Evolutionary conservation across 2,888 invertebrate genomes (phyloP).

Genomic region (Drosophila pegasa): DNA sequence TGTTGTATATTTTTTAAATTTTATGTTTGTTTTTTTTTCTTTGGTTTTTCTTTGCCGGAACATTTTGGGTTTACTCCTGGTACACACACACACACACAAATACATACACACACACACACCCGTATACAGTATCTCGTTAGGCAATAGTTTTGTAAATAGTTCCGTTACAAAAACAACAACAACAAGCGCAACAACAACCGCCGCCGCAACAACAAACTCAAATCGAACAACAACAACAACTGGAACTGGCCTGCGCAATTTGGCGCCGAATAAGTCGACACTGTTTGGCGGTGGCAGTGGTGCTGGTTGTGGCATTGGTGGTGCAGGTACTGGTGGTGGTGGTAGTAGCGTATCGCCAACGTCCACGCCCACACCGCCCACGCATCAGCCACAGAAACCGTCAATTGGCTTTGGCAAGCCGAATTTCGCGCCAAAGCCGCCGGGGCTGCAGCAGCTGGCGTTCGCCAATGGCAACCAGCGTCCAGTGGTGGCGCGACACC

Average conservation of each 20-base stretch:
- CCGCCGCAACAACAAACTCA: constrained; percentile 27
- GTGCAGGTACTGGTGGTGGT: constrained; percentile 43
- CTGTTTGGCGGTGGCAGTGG: constrained; percentile 76
- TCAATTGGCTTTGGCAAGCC: constrained; percentile 90
- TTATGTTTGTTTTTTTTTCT: constrained; percentile 51
- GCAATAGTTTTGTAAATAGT: constrained; percentile 84
- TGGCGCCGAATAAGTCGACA: constrained; percentile 84
- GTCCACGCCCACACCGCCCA: constrained; percentile 33
- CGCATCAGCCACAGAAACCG: constrained; percentile 68
- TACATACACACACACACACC: constrained; percentile 23
- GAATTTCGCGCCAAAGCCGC: constrained; percentile 93
- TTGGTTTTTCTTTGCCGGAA: constrained; percentile 63
- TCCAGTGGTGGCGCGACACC: constrained; percentile 89
- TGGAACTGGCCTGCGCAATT: constrained; percentile 66
- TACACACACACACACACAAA: constrained; percentile 29
- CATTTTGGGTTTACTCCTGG: constrained; percentile 50
- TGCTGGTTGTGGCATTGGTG: constrained; percentile 21
- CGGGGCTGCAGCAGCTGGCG: constrained; percentile 86
- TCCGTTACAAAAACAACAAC: constrained; percentile 76
- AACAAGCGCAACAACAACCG: constrained; percentile 49
- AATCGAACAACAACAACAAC: constrained; percentile 41
- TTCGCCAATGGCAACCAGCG: constrained; percentile 83
- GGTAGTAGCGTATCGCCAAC: constrained; percentile 45
- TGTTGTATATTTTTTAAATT: constrained; percentile 32
- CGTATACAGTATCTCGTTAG: constrained; percentile 84